Conservation (phyloP, 1,140 invertebrate species). For the Cyclargus thomasi region DNA sequence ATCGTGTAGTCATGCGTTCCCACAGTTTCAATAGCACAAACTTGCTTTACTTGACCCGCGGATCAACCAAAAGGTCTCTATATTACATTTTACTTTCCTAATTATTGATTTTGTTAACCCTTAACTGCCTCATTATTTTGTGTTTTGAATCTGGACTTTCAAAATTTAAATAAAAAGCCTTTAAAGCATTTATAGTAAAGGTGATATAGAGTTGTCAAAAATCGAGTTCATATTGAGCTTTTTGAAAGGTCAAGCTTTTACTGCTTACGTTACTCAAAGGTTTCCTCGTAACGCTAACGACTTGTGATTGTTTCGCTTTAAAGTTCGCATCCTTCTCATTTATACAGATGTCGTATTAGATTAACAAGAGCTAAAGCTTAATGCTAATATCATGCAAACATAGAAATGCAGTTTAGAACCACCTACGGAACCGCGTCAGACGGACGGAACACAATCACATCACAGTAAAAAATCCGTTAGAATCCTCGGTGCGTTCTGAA, state of each 20-base stretch:
- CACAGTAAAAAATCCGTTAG: conserved; percentile 31
- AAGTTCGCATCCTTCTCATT: not conserved
- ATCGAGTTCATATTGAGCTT: not conserved
- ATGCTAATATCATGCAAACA: conserved; percentile 30
- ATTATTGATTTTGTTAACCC: conserved; percentile 13
- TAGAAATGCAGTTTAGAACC: conserved; percentile 58
- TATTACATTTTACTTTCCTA: conserved; percentile 20
- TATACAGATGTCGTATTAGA: not conserved
- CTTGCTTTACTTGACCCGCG: conserved; percentile 34
- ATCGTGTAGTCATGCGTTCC: conserved; percentile 23
- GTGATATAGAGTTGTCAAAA: not conserved
- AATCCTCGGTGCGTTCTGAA: conserved; percentile 50
- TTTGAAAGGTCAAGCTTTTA: conserved; percentile 4
- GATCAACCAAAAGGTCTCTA: conserved; percentile 34
- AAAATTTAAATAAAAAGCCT: not conserved
- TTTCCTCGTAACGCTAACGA: not conserved
- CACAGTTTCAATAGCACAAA: conserved; percentile 34
- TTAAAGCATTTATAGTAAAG: not conserved
- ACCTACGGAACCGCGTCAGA: conserved; percentile 30
- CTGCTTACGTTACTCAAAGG: not conserved
- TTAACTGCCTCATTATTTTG: not conserved
- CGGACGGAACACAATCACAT: conserved; percentile 27
- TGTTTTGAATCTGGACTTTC: not conserved
- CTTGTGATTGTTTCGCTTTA: not conserved
- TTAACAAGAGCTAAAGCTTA: not conserved